These are phyloP conservation scores for Spodoptera littoralis DNA, from an alignment of 2,888 invertebrate species.

Conservation along the genomic window DNA sequence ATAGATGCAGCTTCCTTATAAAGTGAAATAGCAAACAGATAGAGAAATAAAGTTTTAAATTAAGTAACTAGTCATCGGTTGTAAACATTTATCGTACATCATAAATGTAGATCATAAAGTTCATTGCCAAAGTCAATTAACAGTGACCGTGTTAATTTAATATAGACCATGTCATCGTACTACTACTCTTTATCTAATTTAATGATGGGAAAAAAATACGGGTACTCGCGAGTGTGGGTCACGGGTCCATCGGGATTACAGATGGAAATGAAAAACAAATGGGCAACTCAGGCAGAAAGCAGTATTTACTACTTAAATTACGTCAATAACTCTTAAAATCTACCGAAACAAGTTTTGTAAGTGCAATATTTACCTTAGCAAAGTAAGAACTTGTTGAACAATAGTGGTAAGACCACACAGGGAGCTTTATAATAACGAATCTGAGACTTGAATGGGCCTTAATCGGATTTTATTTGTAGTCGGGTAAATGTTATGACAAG, in stretches of 20 bases:
- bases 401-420: conserved; percentile 63
- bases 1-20: conserved; percentile 72
- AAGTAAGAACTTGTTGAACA: conserved; percentile 56
- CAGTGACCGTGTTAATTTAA: conserved; percentile 56
- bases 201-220: conserved; percentile 3
- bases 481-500: conserved; percentile 47
- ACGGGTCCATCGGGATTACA: no score
- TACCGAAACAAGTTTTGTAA: conserved; percentile 25
- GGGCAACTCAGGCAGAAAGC: no score
- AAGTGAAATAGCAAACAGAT: conserved; percentile 50
- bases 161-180: conserved; percentile 36
- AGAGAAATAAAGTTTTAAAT: conserved; percentile 34
- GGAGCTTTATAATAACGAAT: conserved; percentile 50
- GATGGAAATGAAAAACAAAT: no score
- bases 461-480: conserved; percentile 51
- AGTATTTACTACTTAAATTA: no score
- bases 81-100: conserved; percentile 34
- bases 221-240: no score
- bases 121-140: conserved; percentile 67
- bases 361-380: conserved; percentile 1
- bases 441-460: conserved; percentile 51
- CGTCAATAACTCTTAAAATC: no score
- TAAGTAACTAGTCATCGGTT: conserved; percentile 1
- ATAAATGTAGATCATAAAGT: conserved; percentile 59
- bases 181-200: conserved; percentile 3